Base-by-base conservation (phyloP, 2,113 vertebrate genomes). In the Micronycteris hirsuta region DNA sequence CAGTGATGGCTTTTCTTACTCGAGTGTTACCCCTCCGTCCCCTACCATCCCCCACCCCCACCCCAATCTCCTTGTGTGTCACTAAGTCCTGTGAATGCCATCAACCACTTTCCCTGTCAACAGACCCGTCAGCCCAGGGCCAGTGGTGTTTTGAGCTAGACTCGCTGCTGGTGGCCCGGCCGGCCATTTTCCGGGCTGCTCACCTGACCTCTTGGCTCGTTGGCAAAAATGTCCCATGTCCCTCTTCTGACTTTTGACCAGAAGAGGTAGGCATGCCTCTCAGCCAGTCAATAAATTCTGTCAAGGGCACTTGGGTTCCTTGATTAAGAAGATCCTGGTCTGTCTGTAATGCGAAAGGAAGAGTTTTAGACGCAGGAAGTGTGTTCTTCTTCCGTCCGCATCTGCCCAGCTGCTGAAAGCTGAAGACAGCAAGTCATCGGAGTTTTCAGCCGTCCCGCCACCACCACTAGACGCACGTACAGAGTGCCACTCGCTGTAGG, bases 111-210 rank as follows among this genome's bases (percentile, higher is more conserved):
- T 43, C 4, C 5, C 0, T 54, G 1, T 7, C 17, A 1, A 7
- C 0, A 4, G 4, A 49, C 36, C 26, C 0, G 26, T 28, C 58
- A 31, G 26, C 58, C 26, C 26, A 1, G 5, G 10, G 4, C 13
- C 15, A 36, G 56, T 61, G 26, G 31, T 8, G 71, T 13, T 2
- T 7, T 14, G 84, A 93, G 77, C 45, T 73, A 24, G 31, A 15
- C 88, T 36, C 13, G 10, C 41, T 20, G 19, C 70, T 33, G 0
- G 4, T 31, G n/a, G 28, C 33, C 16, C 3, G 0, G 52, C 43
- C 12, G 0, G 2, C 0, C 7, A 0, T 0, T 7, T 24, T 31
- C 14, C 11, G 36, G 10, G 49, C 63, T 36, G 38, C 56, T 73
- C 49, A 1, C 56, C 65, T 74, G 2, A 31, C 11, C 54, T 47